These are phyloP conservation scores for Zophobas atratus DNA, from an alignment of 1,140 invertebrate species.

Conservation along the genomic window DNA sequence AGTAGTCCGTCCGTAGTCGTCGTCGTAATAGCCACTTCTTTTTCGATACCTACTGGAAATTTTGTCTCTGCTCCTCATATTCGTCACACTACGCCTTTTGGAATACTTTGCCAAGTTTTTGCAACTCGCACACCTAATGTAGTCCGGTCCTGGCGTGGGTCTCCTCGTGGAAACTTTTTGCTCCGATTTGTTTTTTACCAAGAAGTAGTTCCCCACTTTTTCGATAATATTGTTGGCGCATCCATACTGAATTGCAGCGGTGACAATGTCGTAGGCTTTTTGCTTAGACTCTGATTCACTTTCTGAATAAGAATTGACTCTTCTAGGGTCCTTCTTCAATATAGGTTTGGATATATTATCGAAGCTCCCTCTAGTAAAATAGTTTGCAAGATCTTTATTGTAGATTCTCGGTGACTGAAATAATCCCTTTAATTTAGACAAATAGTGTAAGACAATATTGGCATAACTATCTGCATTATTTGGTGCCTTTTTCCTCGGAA, in stretches of 20 bases:
- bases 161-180: neutral
- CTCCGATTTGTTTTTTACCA: neutral
- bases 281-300: neutral
- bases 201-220: constrained; percentile 20
- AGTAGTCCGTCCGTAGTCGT: constrained; percentile 10
- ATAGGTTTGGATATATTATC: constrained; percentile 11
- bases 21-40: constrained; percentile 9
- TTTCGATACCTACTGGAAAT: neutral
- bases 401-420: neutral
- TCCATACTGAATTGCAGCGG: constrained; percentile 10
- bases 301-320: neutral
- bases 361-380: neutral
- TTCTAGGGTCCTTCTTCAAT: neutral
- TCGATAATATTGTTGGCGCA: constrained; percentile 18
- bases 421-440: constrained; percentile 19
- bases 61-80: neutral
- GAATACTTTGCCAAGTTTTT: constrained; percentile 24
- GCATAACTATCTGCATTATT: constrained; percentile 16
- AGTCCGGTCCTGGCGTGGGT: constrained; percentile 19
- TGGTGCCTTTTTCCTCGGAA: constrained; percentile 2
- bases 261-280: constrained; percentile 18
- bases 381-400: neutral
- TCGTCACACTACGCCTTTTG: neutral
- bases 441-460: constrained; percentile 17
- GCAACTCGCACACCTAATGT: constrained; percentile 3